phyloP scores from a whole-genome alignment of 2,113 vertebrate species.

The Vidua chalybeata region DNA sequence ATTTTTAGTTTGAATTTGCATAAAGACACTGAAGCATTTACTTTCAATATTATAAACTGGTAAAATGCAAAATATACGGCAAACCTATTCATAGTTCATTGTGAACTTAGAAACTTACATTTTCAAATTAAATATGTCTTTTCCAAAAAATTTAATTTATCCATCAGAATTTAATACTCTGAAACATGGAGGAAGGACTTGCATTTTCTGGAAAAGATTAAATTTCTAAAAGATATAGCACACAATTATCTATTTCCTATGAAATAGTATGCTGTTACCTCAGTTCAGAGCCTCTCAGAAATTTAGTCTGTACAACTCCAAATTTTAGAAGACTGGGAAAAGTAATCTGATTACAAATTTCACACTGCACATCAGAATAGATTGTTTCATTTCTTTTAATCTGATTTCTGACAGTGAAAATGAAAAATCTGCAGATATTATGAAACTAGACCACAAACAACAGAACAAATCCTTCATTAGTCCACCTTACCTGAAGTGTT shows the following conservation, averaged over 20 bases:
- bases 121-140: neutral
- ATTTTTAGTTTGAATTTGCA: neutral
- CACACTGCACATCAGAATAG: neutral
- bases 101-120: neutral
- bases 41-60: neutral
- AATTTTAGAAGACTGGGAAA: neutral
- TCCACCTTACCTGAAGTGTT: neutral
- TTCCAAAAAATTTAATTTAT: neutral
- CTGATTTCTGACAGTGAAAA: neutral
- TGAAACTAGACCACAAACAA: neutral
- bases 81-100: neutral
- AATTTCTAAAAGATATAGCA: neutral
- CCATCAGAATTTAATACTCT: neutral
- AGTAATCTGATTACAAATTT: neutral
- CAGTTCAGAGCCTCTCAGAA: neutral
- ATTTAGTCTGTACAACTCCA: neutral
- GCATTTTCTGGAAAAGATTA: neutral
- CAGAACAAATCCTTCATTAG: neutral
- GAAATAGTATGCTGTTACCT: neutral
- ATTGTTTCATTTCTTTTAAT: neutral
- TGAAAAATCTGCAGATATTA: neutral
- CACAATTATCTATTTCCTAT: neutral
- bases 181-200: neutral
- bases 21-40: neutral
- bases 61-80: neutral